Evolutionary conservation across 2,888 invertebrate genomes (phyloP), one percentile per base, ranked within the genome.

Genomic region (Acanthopleura granulata): DNA sequence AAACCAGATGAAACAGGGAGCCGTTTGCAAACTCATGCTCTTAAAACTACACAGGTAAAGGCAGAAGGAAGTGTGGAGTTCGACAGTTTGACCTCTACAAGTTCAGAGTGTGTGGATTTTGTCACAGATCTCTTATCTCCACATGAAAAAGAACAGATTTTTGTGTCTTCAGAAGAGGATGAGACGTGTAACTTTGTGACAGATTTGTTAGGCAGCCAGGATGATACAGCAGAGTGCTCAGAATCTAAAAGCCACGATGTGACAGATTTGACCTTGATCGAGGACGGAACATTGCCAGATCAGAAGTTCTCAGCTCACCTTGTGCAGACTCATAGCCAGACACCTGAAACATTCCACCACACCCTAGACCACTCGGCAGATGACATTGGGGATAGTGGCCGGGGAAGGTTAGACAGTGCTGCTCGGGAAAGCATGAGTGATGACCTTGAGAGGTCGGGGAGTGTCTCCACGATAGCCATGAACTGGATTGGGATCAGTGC

Each of bases 151-250:
- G 29, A 22, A 27, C 15, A 27, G 66, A 66, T 66, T 16, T 57
- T 6, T 57, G 18, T 22, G n/a, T 9, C 57, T n/a, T n/a, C 18
- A n/a, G 15, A 22, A 22, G 29, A 27, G 16, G 80, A 81, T 22
- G 76, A 72, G 61, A 79, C 81, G 11, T 71, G 78, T 57, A 79
- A 82, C 70, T 82, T 82, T 79, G 82, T 81, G 9, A 82, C 82
- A n/a, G 82, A 82, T 50, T 71, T 82, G 0, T 62, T 80, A 40
- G 74, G 9, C 40, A 40, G 40, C 9, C 40, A 62, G 62, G 22
- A 49, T 25, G 62, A 72, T 49, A 49, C 96, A 77, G 91, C 94
- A 76, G 92, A 93, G 40, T 40, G 40, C 9, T 40, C 40, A 40
- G 40, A 40, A 40, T 9, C 40, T 40, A 40, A 3, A 40, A 9